Conservation (phyloP, 2,888 invertebrate genomes). For the Lepidonotus clava region DNA sequence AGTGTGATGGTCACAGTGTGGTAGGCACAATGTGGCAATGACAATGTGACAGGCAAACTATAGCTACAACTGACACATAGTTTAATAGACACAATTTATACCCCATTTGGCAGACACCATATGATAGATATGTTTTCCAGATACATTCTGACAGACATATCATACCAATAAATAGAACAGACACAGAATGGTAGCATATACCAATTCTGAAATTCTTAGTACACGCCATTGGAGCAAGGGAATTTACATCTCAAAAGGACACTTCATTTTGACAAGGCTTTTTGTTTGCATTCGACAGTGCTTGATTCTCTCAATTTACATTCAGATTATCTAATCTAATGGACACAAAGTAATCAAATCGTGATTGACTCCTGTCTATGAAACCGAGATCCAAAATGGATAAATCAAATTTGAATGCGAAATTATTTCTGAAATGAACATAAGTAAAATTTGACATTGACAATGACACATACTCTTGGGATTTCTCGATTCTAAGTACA, state of each 20-base stretch:
- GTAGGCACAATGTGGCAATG: too few relatives aligned
- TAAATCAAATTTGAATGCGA: neutral
- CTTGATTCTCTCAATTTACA: neutral
- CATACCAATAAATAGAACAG: neutral
- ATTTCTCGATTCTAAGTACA: too few relatives aligned
- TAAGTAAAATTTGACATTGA: neutral
- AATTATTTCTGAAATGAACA: neutral
- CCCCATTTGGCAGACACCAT: neutral
- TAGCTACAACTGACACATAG: neutral
- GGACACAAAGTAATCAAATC: neutral
- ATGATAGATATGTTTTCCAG: neutral
- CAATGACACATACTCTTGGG: neutral
- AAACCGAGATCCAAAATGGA: too few relatives aligned
- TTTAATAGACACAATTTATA: neutral
- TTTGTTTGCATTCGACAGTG: slow-evolving; percentile 1
- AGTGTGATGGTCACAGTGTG: too few relatives aligned
- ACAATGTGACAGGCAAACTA: too few relatives aligned
- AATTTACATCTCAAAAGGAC: slow-evolving; percentile 24
- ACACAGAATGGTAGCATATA: too few relatives aligned
- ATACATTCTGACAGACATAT: neutral
- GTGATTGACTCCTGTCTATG: too few relatives aligned
- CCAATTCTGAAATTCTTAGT: too few relatives aligned
- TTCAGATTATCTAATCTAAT: neutral
- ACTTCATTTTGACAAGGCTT: slow-evolving; percentile 9
- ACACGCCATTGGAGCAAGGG: too few relatives aligned